phyloP scores from a whole-genome alignment of 2,797 vertebrate species.

The Parauchenoglanis punctatus region DNA sequence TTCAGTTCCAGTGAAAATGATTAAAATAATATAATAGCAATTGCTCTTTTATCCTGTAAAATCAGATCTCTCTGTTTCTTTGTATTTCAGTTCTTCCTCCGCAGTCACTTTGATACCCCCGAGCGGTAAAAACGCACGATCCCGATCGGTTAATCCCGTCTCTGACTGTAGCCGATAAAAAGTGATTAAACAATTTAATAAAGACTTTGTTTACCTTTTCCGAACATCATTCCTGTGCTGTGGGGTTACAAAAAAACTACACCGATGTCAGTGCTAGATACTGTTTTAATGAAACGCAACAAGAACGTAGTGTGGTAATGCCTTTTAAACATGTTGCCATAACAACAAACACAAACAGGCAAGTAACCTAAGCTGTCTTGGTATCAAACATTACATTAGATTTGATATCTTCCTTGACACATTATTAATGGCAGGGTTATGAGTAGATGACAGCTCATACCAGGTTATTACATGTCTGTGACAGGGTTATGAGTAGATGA shows the following conservation, averaged over 20 bases:
- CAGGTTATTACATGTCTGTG: neutral
- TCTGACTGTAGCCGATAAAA: neutral
- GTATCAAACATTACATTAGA: neutral
- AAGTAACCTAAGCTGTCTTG: neutral
- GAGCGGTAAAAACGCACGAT: neutral
- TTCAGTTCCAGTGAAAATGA: neutral
- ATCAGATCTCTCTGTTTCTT: neutral
- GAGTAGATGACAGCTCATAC: neutral
- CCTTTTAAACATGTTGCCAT: neutral
- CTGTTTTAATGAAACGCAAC: neutral
- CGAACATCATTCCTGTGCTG: neutral
- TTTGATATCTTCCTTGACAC: neutral
- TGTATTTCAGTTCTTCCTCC: neutral
- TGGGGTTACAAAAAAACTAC: too few relatives aligned
- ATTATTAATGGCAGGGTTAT: neutral
- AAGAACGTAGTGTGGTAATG: neutral
- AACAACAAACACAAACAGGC: neutral
- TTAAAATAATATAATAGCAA: neutral
- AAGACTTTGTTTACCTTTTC: neutral
- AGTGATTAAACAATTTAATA: neutral
- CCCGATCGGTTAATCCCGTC: neutral
- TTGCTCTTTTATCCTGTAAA: neutral
- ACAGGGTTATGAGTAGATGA: neutral
- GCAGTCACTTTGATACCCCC: neutral
- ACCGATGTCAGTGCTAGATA: neutral